phyloP scores from a whole-genome alignment of 2,888 invertebrate genomes.

The Leistus spinibarbis region DNA sequence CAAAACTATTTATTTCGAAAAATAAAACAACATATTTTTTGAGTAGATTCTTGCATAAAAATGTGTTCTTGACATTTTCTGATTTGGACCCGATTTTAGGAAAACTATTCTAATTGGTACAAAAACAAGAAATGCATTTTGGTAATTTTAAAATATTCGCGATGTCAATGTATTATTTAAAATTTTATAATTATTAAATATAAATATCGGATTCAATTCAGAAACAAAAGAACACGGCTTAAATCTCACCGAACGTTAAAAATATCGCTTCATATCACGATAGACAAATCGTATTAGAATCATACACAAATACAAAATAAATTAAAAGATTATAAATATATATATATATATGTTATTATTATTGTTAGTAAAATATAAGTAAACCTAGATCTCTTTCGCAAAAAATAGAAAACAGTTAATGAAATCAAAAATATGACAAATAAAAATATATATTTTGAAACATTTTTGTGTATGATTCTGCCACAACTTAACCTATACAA shows the following conservation, averaged over 20 bases:
- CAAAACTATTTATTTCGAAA: slow-evolving; percentile 30
- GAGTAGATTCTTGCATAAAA: slow-evolving; percentile 1
- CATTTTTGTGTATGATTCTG: not conserved
- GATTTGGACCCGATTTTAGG: not conserved
- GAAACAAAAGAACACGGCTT: not conserved
- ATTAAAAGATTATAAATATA: too few species aligned
- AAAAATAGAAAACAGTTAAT: not conserved
- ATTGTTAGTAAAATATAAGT: not conserved
- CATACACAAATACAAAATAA: not conserved
- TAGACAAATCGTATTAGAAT: not conserved
- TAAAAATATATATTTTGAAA: not conserved
- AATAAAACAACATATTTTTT: slow-evolving; percentile 14
- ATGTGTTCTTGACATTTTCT: not conserved
- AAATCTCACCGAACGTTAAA: not conserved
- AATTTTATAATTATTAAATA: too few species aligned
- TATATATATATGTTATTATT: not conserved
- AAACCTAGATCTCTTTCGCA: not conserved
- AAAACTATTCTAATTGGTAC: not conserved
- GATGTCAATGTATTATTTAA: not conserved
- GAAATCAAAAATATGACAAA: not conserved
- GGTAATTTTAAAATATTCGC: too few species aligned
- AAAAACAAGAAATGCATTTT: not conserved
- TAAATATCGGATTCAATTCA: not conserved
- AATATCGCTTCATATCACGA: not conserved
- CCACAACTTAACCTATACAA: not conserved